phyloP scores from a whole-genome alignment of 1,140 invertebrate species.

The Hypothenemus hampei region DNA sequence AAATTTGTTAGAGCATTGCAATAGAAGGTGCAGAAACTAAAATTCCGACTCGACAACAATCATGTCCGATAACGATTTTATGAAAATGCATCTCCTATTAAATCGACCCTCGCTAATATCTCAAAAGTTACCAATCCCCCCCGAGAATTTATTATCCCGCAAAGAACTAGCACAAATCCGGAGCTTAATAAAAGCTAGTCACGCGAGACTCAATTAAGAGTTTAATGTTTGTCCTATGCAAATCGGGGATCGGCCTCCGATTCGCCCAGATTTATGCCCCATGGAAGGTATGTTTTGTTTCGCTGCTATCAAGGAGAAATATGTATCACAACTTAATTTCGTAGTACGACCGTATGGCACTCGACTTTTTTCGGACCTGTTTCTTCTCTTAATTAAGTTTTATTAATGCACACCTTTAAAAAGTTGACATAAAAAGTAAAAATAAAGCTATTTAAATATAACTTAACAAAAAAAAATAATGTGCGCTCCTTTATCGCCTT shows the following conservation, averaged over 20 bases:
- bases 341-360: constrained; percentile 23
- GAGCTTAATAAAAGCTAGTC: constrained; percentile 34
- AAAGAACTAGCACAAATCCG: constrained; percentile 16
- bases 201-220: constrained; percentile 37
- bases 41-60: too few species aligned
- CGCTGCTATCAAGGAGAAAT: constrained; percentile 25
- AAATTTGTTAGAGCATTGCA: too few species aligned
- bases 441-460: too few species aligned
- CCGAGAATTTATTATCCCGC: constrained; percentile 12
- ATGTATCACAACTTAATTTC: constrained; percentile 34
- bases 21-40: too few species aligned
- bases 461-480: constrained; percentile 9
- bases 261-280: constrained; percentile 32
- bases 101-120: not conserved
- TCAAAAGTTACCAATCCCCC: constrained; percentile 12
- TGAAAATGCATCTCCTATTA: constrained; percentile 7
- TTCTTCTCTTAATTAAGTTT: constrained; percentile 12
- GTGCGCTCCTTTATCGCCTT: constrained; percentile 3
- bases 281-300: constrained; percentile 30
- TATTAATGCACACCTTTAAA: constrained; percentile 9
- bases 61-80: too few species aligned
- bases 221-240: constrained; percentile 38
- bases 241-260: constrained; percentile 29
- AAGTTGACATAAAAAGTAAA: too few species aligned
- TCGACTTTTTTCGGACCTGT: constrained; percentile 16